Evolutionary conservation across 2,888 invertebrate species (phyloP), one percentile per base, ranked within the genome.

Genomic region (Drosophila sordidapex): DNA sequence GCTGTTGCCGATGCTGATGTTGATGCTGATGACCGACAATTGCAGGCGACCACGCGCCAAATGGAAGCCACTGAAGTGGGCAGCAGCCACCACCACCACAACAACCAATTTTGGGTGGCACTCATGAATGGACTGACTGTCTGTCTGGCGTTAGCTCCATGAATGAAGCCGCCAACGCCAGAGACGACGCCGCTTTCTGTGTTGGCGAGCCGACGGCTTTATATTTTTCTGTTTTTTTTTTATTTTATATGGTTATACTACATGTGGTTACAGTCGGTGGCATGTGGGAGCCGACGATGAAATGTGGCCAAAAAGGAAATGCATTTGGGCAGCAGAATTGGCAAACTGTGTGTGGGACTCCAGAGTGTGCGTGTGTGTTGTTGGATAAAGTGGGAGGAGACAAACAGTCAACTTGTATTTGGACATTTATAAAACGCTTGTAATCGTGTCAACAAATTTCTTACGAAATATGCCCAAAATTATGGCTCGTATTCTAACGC

Each of bases 41-140:
- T 89, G 90, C 88, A 89, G 76, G 81, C 87, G 60, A 90, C 86
- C 90, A 86, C 89, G 90, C 89, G 87, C 79, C 88, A 84, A 88
- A 73, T 83, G 73, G 84, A 71, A 79, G 81, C 82, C 84, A 72
- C 72, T 73, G 70, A 76, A 69, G 85, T 85, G 85, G 85, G 89
- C 87, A 84, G 89, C 21, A 36, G 15, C 35, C 1, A 1, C 29
- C 21, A 21, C 7, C 46, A 25, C 21, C 15, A 46, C 18, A 25
- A 15, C 57, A 40, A 66, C 84, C 89, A 84, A 85, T 85, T 88
- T 89, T 89, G 84, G 84, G 79, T 84, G 89, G 79, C 82, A 72
- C 80, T 67, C 71, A 81, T 78, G 77, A 78, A 78, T 78, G 77
- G 76, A 81, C 67, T 40, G 63, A 73, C 54, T 13, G 40, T 49